Evolutionary conservation across 2,113 vertebrate species (phyloP).

Genomic region (Oryzias woworae): DNA sequence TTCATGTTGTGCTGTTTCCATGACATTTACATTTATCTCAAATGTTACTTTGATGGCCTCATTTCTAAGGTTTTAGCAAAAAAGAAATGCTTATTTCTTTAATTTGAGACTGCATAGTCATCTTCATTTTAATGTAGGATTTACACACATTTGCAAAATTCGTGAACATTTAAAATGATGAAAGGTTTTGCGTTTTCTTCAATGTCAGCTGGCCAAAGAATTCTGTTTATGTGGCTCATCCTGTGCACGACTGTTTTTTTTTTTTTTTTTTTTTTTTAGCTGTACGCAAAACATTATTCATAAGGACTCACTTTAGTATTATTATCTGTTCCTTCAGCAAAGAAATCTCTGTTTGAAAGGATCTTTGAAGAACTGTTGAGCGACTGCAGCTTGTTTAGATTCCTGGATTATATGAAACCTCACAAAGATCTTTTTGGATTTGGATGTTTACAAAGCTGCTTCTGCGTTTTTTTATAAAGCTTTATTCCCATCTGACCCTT

Average conservation of each 20-base stretch:
- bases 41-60: no score
- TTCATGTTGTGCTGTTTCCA: no score
- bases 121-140: neutral
- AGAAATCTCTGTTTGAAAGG: constrained; percentile 64
- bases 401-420: constrained; percentile 64
- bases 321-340: constrained; percentile 21
- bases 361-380: constrained; percentile 40
- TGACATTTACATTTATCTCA: no score
- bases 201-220: neutral
- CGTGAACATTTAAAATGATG: neutral
- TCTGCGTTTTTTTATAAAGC: constrained; percentile 34
- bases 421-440: constrained; percentile 64
- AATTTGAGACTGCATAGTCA: no score
- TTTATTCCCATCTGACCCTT: constrained; percentile 17
- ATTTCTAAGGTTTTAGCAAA: no score
- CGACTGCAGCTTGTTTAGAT: constrained; percentile 66
- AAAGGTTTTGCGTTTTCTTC: neutral
- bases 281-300: constrained; percentile 45
- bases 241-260: constrained; percentile 49
- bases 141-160: neutral
- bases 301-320: constrained; percentile 31
- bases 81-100: no score
- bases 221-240: constrained; percentile 22
- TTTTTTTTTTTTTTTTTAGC: constrained; percentile 52
- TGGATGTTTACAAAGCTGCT: constrained; percentile 53